Conservation (phyloP, 1,140 invertebrate species). For the Druon quercuslanigerum region DNA sequence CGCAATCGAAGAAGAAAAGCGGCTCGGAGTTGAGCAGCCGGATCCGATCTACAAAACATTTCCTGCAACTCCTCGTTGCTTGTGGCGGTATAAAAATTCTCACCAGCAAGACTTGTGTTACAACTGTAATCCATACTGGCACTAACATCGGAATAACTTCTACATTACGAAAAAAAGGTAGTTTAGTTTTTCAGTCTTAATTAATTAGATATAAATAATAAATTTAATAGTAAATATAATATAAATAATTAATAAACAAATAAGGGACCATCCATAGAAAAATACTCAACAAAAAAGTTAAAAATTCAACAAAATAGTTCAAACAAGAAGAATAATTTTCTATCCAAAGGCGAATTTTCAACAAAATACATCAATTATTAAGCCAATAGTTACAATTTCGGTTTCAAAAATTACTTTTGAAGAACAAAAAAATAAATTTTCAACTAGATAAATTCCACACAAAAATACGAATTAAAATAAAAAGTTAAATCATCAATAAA, state of each 20-base stretch:
- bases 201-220: constrained; percentile 33
- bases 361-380: too few relatives aligned
- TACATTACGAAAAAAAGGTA: constrained; percentile 34
- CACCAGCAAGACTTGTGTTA: constrained; percentile 55
- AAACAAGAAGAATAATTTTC: too few relatives aligned
- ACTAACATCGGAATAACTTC: constrained; percentile 64
- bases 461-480: too few relatives aligned
- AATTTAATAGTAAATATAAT: constrained; percentile 23
- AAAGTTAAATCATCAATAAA: too few relatives aligned
- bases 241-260: constrained; percentile 34
- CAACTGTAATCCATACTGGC: constrained; percentile 58
- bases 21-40: constrained; percentile 82
- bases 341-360: too few relatives aligned
- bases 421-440: too few relatives aligned
- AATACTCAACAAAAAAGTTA: neutral
- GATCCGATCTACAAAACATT: constrained; percentile 81
- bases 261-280: neutral
- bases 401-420: too few relatives aligned
- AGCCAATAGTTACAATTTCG: too few relatives aligned
- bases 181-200: neutral
- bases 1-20: constrained; percentile 79
- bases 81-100: constrained; percentile 79
- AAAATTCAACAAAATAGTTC: neutral
- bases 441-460: too few relatives aligned
- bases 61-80: constrained; percentile 85